A percentile compares a stretch with the other conserved stretches of the same genome.
Evolutionary conservation across 2,113 vertebrate species (phyloP).

Genomic region (Nesospiza acunhae): DNA sequence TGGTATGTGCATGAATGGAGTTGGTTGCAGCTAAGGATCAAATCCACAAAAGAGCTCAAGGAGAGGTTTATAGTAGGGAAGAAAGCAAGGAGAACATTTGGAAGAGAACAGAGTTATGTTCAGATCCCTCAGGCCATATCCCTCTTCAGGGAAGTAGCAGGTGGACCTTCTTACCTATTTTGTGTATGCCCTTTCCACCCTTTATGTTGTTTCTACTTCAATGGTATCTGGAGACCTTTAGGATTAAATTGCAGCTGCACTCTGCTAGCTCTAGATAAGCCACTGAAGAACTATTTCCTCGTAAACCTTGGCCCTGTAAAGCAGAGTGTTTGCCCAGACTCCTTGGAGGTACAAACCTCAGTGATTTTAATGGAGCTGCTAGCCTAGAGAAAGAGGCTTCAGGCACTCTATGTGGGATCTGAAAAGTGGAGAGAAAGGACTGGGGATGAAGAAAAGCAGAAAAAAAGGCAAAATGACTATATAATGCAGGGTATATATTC

Average conservation of each 20-base stretch:
- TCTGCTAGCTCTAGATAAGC: neutral
- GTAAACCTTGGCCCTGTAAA: neutral
- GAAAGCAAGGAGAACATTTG: neutral
- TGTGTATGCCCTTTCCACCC: neutral
- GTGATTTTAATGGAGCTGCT: neutral
- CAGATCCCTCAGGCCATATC: neutral
- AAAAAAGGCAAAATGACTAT: neutral
- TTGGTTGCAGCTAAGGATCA: neutral
- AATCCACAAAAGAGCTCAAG: neutral
- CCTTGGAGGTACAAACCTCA: neutral
- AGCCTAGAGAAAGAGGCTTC: neutral
- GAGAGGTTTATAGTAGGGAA: neutral
- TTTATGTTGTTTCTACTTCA: neutral
- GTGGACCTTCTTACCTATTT: neutral
- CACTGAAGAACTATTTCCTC: neutral
- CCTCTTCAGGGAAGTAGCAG: neutral
- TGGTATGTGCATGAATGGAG: neutral
- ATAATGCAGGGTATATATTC: neutral
- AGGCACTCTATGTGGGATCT: rapidly evolving
- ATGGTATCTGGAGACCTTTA: neutral
- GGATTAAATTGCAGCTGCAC: neutral
- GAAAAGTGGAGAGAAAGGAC: neutral
- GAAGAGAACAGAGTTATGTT: neutral
- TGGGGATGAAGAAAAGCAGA: neutral
- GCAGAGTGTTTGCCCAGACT: neutral